A percentile compares a stretch with the other conserved stretches of the same genome.
These are phyloP conservation scores for Acromyrmex heyeri DNA, from an alignment of 1,140 invertebrate species.

Conservation along the genomic window DNA sequence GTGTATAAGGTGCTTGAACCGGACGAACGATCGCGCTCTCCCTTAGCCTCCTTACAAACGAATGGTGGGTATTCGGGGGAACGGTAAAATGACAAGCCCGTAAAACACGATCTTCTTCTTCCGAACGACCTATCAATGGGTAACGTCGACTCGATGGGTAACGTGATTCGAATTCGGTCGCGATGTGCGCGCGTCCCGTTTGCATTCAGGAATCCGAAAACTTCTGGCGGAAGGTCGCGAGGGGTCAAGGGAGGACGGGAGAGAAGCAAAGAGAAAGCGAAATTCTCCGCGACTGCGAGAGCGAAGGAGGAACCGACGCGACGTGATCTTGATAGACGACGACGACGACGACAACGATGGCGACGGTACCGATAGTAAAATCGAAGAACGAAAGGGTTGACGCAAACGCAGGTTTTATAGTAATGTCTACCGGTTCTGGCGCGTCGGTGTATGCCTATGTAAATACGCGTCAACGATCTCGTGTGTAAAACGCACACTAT, in stretches of 20 bases:
- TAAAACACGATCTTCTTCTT: slow-evolving; percentile 67
- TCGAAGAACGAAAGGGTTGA: slow-evolving; percentile 51
- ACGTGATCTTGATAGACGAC: slow-evolving; percentile 60
- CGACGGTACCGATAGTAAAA: slow-evolving; percentile 7
- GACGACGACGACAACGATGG: background rate
- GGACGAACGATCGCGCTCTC: slow-evolving; percentile 34
- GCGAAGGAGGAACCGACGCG: slow-evolving; percentile 18
- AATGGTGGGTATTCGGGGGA: background rate
- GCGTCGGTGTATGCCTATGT: slow-evolving; percentile 37
- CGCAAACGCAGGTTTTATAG: slow-evolving; percentile 52
- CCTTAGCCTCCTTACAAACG: slow-evolving; percentile 28
- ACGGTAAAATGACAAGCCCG: slow-evolving; percentile 46
- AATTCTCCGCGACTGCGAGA: slow-evolving; percentile 27
- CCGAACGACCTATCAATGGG: slow-evolving; percentile 65
- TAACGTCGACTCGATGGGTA: slow-evolving; percentile 65
- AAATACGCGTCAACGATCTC: slow-evolving; percentile 62
- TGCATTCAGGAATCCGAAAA: slow-evolving; percentile 63
- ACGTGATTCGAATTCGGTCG: slow-evolving; percentile 77
- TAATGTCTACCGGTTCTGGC: slow-evolving; percentile 34
- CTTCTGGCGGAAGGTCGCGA: slow-evolving; percentile 58
- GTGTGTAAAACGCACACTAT: slow-evolving; percentile 57
- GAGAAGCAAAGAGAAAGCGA: slow-evolving; percentile 50
- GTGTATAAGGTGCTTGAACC: slow-evolving; percentile 34
- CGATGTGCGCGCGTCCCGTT: slow-evolving; percentile 44
- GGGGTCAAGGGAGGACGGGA: slow-evolving; percentile 21